Base-by-base conservation (phyloP, 2,113 vertebrate species). In the Sprattus sprattus region DNA sequence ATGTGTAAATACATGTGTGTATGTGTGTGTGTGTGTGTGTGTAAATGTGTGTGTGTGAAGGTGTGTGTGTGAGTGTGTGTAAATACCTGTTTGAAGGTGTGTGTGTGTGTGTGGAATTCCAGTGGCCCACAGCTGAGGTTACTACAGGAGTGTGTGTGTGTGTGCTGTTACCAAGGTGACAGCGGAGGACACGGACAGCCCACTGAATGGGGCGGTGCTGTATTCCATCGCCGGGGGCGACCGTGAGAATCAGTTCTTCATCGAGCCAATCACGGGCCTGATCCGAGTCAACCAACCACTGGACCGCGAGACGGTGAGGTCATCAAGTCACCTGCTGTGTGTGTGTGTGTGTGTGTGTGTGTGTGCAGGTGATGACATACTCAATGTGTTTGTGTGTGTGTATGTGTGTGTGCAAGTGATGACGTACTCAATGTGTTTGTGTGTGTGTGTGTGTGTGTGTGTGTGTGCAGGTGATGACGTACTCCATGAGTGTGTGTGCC, bases 261-360 rank as follows among this genome's bases (percentile, higher is more conserved):
- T 99, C 54, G 97, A 99, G 93, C 96, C 97, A 78, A 88, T 95
- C 87, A 90, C 94, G 82, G 98, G 98, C 57, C 94, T 97, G 4
- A 94, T 99, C 92, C 97, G 96, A 83, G 96, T 99, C 90, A 97
- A 98, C 92, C 97, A 98, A 92, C 97, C 95, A 85, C 95, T 99
- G 93, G 98, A 99, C 91, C 94, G 97, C 88, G 98, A 99, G 94
- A 95, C 92, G 92, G 98, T 99, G 93, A 96, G 97, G 67, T 84
- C 11, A 54, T 81, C 46, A 88, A 39, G 39, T 39, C 39, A 39
- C 2, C 39, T 39, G 1, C 39, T 1, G 39, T 75, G 60, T 54
- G 39, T 39, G 39, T 64, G 83, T 49, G 22, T 67, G 50, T 22
- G 52, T 49, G 81, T 25, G 28, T 67, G 78, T 49, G 28, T 81